Evolutionary conservation across 2,888 invertebrate species (phyloP).

Genomic region (Limnephilus rhombicus): DNA sequence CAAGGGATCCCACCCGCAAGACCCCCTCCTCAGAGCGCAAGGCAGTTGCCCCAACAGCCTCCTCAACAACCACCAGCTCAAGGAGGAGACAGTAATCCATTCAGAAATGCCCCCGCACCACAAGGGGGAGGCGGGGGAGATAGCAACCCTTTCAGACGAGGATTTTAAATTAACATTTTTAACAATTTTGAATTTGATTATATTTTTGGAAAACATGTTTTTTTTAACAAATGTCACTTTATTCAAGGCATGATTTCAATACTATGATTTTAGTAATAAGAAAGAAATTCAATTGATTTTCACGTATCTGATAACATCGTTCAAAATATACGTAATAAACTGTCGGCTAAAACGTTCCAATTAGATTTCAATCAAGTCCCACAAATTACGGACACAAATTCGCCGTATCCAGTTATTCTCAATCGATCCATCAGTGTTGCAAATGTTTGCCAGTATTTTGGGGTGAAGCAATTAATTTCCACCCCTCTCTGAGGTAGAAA

Average conservation of each 20-base stretch:
- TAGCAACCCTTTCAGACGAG: conserved; percentile 90
- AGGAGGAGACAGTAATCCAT: conserved; percentile 74
- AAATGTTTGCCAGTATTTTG: not conserved
- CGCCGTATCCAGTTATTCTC: not conserved
- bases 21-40: conserved; percentile 71
- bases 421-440: not conserved
- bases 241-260: not conserved
- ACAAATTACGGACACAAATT: not conserved
- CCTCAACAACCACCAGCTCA: conserved; percentile 72
- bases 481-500: conserved; percentile 18
- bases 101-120: conserved; percentile 73
- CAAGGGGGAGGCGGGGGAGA: conserved; percentile 74
- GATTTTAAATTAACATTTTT: conserved; percentile 76
- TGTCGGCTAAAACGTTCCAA: not conserved
- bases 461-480: conserved; percentile 25
- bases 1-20: conserved; percentile 67
- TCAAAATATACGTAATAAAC: not conserved
- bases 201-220: not conserved
- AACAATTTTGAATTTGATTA: not conserved
- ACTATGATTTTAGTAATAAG: not conserved
- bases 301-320: not conserved
- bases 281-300: not conserved
- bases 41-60: conserved; percentile 76
- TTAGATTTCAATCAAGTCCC: not conserved
- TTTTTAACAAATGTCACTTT: not conserved